These are phyloP conservation scores for Megaleporinus macrocephalus DNA, from an alignment of 2,113 vertebrate species.

Conservation along the genomic window DNA sequence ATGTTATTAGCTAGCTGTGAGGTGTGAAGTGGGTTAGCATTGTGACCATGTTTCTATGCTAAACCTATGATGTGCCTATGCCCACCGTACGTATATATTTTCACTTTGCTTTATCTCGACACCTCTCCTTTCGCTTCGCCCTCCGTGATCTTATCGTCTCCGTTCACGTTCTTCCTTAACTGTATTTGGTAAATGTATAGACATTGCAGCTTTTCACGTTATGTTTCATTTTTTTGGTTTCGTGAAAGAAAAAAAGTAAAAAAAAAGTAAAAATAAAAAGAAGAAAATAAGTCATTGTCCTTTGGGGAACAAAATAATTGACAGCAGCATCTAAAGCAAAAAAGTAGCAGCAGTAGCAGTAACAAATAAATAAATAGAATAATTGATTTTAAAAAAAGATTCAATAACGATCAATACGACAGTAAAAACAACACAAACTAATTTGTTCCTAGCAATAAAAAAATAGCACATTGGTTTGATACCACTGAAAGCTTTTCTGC, in stretches of 20 bases:
- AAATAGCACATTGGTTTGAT: slow-evolving; percentile 65
- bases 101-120: neutral
- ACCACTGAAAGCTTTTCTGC: slow-evolving; percentile 70
- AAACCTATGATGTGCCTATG: neutral
- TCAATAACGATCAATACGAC: slow-evolving; percentile 61
- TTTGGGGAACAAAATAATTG: slow-evolving; percentile 73
- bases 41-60: neutral
- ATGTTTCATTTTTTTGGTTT: slow-evolving; percentile 78
- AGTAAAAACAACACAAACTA: slow-evolving; percentile 55
- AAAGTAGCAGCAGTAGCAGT: slow-evolving; percentile 71
- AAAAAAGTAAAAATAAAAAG: no score
- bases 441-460: slow-evolving; percentile 54
- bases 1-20: slow-evolving; percentile 7
- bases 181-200: slow-evolving; percentile 77
- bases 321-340: slow-evolving; percentile 80
- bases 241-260: slow-evolving; percentile 44
- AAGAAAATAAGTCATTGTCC: slow-evolving; percentile 59
- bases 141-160: slow-evolving; percentile 45
- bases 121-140: neutral
- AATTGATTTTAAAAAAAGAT: slow-evolving; percentile 51
- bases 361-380: slow-evolving; percentile 76
- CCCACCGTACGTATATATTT: neutral
- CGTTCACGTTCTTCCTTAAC: slow-evolving; percentile 60
- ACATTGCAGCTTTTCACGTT: slow-evolving; percentile 76
- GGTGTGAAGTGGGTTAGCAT: slow-evolving; percentile 27